Conservation (phyloP, 2,113 vertebrate species). For the Ifrita kowaldi region DNA sequence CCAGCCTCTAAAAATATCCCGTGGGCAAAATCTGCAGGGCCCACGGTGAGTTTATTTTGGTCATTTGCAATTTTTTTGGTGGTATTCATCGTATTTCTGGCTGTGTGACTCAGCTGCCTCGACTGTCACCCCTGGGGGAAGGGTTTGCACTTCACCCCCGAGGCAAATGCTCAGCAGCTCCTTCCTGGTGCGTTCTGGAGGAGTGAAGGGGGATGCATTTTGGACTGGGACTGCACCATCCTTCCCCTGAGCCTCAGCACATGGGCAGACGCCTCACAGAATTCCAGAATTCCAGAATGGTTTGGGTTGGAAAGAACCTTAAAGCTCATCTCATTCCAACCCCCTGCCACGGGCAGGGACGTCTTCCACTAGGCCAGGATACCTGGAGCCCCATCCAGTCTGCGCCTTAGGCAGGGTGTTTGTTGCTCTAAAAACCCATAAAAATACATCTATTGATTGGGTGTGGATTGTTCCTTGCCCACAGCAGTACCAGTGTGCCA, state of each 20-base stretch:
- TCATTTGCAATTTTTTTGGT: accelerated
- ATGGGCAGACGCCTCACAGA: accelerated
- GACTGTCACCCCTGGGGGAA: not conserved
- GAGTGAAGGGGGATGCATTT: accelerated
- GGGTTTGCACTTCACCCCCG: not conserved
- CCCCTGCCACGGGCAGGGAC: not conserved
- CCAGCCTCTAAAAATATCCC: not conserved
- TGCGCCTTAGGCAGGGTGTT: not conserved
- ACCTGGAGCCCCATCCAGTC: not conserved
- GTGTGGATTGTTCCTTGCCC: not conserved
- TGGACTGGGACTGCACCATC: accelerated
- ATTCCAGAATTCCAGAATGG: not conserved
- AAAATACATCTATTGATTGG: accelerated
- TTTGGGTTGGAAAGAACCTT: not conserved
- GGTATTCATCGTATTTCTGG: not conserved
- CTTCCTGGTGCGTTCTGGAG: not conserved
- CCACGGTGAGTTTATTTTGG: accelerated
- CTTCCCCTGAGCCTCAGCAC: not conserved
- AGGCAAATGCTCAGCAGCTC: not conserved
- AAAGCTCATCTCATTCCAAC: not conserved
- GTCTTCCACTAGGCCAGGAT: accelerated
- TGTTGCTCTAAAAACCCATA: not conserved
- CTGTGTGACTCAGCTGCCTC: not conserved
- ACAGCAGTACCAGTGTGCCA: accelerated
- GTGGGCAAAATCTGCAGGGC: not conserved